These are phyloP conservation scores for Nothobranchius furzeri DNA, from an alignment of 2,113 vertebrate genomes.

Conservation along the genomic window DNA sequence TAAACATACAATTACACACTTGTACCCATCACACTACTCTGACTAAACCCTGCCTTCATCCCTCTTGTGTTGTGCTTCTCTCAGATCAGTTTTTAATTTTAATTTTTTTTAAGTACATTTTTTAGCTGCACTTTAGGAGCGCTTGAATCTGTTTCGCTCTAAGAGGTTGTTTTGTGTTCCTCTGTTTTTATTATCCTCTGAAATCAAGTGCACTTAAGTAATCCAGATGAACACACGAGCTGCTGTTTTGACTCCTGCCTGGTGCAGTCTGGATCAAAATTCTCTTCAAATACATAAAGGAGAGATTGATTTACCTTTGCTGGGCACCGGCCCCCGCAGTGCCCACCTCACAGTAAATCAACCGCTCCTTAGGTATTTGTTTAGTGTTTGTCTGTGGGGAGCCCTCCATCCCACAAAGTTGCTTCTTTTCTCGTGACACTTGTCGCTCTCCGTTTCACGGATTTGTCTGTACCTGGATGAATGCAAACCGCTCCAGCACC, in stretches of 20 bases:
- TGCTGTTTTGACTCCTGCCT: conserved; percentile 74
- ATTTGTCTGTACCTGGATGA: conserved; percentile 33
- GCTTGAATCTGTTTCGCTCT: conserved; percentile 66
- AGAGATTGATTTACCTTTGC: conserved; percentile 63
- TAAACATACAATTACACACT: conserved; percentile 20
- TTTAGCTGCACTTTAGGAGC: conserved; percentile 70
- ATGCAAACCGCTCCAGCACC: conserved; percentile 10
- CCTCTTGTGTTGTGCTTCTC: conserved; percentile 66
- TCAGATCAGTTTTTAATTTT: conserved; percentile 49
- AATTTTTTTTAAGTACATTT: conserved; percentile 20
- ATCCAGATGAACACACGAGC: conserved; percentile 44
- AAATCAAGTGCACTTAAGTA: conserved; percentile 72
- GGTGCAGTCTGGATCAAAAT: conserved; percentile 73
- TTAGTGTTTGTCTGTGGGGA: conserved; percentile 61
- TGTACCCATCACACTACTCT: conserved; percentile 48
- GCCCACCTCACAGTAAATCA: conserved; percentile 52
- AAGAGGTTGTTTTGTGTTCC: conserved; percentile 48
- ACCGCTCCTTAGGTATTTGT: conserved; percentile 72
- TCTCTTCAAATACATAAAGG: conserved; percentile 72
- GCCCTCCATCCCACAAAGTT: conserved; percentile 62
- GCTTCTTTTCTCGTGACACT: conserved; percentile 44
- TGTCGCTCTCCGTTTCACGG: conserved; percentile 36
- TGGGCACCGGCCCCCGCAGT: conserved; percentile 33
- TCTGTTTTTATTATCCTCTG: conserved; percentile 21
- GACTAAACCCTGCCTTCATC: conserved; percentile 69